Conservation (phyloP, 1,140 invertebrate genomes). For the Kradibia gibbosae region DNA sequence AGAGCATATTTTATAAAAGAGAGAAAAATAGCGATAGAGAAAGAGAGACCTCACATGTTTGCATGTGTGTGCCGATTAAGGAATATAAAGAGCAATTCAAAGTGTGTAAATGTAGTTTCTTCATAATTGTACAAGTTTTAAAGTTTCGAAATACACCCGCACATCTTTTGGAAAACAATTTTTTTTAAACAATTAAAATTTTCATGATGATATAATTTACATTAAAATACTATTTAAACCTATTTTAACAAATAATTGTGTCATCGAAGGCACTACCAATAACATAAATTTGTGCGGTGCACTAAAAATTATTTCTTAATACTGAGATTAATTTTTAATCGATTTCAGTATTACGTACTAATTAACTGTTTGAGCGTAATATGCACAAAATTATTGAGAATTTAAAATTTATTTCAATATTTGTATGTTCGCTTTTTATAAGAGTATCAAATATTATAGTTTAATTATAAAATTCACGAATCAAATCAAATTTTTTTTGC, state of each 20-base stretch:
- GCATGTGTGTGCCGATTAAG: background rate
- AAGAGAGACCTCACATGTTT: background rate
- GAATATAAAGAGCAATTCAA: background rate
- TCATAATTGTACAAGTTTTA: background rate
- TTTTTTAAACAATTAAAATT: background rate
- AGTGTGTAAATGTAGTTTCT: background rate
- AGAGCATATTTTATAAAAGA: slow-evolving; percentile 32
- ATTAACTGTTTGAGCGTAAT: background rate
- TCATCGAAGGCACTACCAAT: background rate
- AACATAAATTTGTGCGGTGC: background rate
- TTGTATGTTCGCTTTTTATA: too few species aligned
- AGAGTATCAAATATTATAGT: too few species aligned
- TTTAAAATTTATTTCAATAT: too few species aligned
- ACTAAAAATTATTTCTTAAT: background rate
- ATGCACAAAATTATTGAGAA: too few species aligned
- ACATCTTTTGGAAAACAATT: background rate
- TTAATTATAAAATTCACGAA: too few species aligned
- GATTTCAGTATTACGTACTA: background rate
- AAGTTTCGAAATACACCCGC: background rate
- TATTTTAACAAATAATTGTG: background rate
- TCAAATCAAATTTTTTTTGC: too few species aligned
- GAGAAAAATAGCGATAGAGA: background rate
- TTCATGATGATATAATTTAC: too few species aligned
- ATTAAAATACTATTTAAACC: slow-evolving; percentile 1
- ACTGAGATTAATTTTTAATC: background rate